These are phyloP conservation scores for Melangyna quadrimaculata DNA, from an alignment of 2,888 invertebrate genomes.

Conservation along the genomic window DNA sequence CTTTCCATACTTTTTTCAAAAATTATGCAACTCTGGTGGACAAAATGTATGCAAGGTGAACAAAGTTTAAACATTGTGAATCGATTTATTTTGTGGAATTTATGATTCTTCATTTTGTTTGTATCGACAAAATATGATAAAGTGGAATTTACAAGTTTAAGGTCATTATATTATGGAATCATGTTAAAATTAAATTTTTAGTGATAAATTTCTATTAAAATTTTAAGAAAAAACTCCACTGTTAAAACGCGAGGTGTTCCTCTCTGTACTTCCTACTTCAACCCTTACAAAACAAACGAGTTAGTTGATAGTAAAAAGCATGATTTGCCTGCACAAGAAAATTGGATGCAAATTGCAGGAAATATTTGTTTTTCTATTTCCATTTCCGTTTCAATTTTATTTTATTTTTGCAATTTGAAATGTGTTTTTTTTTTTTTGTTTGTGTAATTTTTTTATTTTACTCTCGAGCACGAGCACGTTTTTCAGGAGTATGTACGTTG, in stretches of 20 bases:
- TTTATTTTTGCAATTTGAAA: constrained; percentile 46
- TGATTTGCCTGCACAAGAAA: constrained; percentile 67
- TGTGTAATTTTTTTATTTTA: constrained; percentile 4
- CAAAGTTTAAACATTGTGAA: too few species aligned
- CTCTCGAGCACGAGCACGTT: constrained; percentile 7
- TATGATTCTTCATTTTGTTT: too few species aligned
- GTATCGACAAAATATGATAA: too few species aligned
- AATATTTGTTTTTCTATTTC: constrained; percentile 66
- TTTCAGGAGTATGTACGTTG: constrained; percentile 5
- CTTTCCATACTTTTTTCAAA: too few species aligned
- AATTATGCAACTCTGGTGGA: too few species aligned
- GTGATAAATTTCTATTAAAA: too few species aligned
- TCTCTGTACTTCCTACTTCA: neutral
- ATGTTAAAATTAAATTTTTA: too few species aligned
- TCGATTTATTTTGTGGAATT: too few species aligned
- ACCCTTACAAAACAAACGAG: neutral
- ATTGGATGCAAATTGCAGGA: constrained; percentile 71
- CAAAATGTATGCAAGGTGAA: too few species aligned
- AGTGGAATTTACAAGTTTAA: too few species aligned
- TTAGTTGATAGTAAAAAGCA: constrained; percentile 25
- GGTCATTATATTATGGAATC: too few species aligned
- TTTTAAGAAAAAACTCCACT: neutral
- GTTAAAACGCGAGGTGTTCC: neutral
- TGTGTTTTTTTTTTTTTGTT: neutral
- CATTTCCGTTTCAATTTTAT: constrained; percentile 21